Conservation (phyloP, 2,888 invertebrate genomes). For the Nemapogon koenigi region DNA sequence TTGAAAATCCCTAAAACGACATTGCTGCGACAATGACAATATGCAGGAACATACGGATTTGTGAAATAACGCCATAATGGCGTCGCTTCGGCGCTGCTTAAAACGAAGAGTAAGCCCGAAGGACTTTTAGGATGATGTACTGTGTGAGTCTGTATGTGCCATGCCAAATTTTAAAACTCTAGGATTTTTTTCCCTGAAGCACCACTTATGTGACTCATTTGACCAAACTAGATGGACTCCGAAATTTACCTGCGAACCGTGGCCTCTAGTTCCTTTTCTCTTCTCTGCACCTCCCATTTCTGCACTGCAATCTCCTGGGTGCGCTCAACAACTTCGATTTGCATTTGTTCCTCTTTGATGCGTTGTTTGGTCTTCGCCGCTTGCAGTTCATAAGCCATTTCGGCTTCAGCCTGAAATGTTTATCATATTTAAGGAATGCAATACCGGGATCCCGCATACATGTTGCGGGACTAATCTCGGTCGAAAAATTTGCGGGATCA, state of each 20-base stretch:
- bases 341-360: constrained; percentile 97
- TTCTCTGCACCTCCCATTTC: constrained; percentile 93
- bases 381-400: constrained; percentile 91
- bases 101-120: too few relatives aligned
- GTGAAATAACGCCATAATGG: too few relatives aligned
- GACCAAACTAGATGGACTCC: neutral
- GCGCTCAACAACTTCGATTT: constrained; percentile 90
- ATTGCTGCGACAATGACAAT: too few relatives aligned
- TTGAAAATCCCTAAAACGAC: too few relatives aligned
- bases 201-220: neutral
- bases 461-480: too few relatives aligned
- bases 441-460: too few relatives aligned
- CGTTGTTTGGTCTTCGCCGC: constrained; percentile 95
- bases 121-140: too few relatives aligned
- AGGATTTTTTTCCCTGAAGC: neutral
- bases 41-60: too few relatives aligned
- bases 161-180: too few relatives aligned
- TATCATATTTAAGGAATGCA: constrained; percentile 8
- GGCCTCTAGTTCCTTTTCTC: constrained; percentile 92
- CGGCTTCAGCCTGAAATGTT: constrained; percentile 80
- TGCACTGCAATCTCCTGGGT: constrained; percentile 94
- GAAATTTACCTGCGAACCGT: constrained; percentile 71
- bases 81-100: too few relatives aligned
- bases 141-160: too few relatives aligned
- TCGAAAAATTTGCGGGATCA: too few relatives aligned